These are phyloP conservation scores for Phodopus roborovskii DNA, from an alignment of 2,113 vertebrate species.

Conservation along the genomic window DNA sequence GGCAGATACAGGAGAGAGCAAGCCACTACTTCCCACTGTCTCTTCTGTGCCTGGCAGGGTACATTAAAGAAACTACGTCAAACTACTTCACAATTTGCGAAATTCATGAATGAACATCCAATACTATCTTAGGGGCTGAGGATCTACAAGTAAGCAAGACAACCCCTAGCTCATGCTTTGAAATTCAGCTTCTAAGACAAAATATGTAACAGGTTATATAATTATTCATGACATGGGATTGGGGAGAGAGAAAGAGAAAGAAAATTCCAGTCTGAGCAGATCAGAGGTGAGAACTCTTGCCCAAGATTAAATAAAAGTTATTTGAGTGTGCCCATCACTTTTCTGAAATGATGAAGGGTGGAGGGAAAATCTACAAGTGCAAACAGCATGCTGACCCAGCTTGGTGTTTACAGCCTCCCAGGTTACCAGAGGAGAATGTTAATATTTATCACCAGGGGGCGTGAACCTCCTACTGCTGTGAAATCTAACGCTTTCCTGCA, in stretches of 20 bases:
- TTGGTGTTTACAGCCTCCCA: neutral
- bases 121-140: neutral
- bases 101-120: neutral
- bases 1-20: neutral
- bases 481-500: neutral
- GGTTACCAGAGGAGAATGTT: neutral
- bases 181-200: neutral
- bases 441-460: neutral
- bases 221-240: neutral
- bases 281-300: neutral
- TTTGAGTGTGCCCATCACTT: neutral
- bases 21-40: neutral
- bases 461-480: too few relatives aligned
- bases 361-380: neutral
- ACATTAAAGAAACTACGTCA: neutral
- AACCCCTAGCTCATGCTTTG: neutral
- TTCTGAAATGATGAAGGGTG: neutral
- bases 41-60: neutral
- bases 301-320: neutral
- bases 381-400: too few relatives aligned
- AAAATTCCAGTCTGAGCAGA: neutral
- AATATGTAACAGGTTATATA: slow-evolving; percentile 5
- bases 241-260: neutral
- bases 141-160: neutral
- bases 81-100: neutral